A percentile compares a stretch with the other conserved stretches of the same genome.
These are phyloP conservation scores for Drosophila persimilis DNA, from an alignment of 1,140 invertebrate genomes.

Conservation along the genomic window DNA sequence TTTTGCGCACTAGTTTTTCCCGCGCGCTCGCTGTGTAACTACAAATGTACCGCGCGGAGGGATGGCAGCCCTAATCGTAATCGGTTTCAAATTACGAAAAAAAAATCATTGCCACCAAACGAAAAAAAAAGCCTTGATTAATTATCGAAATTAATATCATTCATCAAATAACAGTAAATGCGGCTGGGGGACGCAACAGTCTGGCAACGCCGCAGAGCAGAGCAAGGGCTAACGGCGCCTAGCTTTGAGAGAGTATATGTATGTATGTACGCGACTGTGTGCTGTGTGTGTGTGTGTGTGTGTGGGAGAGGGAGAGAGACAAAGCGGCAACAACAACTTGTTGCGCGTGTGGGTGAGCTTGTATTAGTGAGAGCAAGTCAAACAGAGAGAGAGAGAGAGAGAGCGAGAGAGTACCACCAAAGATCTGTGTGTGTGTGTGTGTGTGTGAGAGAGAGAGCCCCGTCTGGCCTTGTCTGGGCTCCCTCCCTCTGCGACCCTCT, in stretches of 20 bases:
- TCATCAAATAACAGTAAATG: constrained; percentile 51
- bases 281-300: constrained; percentile 6
- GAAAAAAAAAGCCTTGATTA: constrained; percentile 29
- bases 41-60: neutral
- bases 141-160: constrained; percentile 45
- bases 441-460: constrained; percentile 29
- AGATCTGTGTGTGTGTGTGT: constrained; percentile 2
- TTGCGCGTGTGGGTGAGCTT: constrained; percentile 56
- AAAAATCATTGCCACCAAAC: constrained; percentile 9
- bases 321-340: constrained; percentile 62
- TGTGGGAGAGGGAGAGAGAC: constrained; percentile 23
- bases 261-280: neutral
- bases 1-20: constrained; percentile 50
- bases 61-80: constrained; percentile 38
- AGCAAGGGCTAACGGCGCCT: constrained; percentile 48
- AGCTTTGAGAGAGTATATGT: neutral
- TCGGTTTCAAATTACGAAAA: constrained; percentile 38
- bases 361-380: constrained; percentile 45
- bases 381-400: neutral
- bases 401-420: neutral
- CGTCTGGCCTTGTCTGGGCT: constrained; percentile 40
- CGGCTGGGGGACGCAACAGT: constrained; percentile 17
- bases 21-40: constrained; percentile 7
- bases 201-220: constrained; percentile 38
- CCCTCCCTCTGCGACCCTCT: constrained; percentile 24